Evolutionary conservation across 2,797 vertebrate genomes (phyloP), one percentile per base, ranked within the genome.

Genomic region (Propithecus deckenii): DNA sequence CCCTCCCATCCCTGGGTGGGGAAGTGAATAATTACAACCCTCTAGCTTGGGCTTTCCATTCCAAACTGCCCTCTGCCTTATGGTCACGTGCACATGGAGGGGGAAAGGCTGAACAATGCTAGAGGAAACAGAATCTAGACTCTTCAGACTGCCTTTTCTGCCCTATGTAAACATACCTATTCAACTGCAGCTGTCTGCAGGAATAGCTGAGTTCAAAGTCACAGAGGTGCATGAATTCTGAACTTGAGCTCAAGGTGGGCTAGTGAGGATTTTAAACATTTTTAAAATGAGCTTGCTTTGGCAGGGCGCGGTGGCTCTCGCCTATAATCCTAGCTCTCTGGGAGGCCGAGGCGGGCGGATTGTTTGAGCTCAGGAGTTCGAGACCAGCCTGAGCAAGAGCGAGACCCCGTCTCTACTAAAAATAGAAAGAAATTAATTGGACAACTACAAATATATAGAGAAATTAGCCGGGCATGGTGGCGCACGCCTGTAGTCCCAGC

Each of bases 101-200:
- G 50, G 23, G 30, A 35, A 50, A n/a, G 90, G 97, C 97, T 93
- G 95, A 98, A 97, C 94, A 98, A 97, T 89, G 90, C 76, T 95
- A 96, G 96, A 97, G 98, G 98, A 98, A 98, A 98, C 95, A 97
- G 98, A 98, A 98, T 98, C 67, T 96, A 76, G 94, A 96, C 95
- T 94, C 96, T 97, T 93, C 55, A 50, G 84, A 74, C 91, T 79
- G 97, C 96, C 97, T 95, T 96, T 93, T 98, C 88, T 97, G 97
- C 79, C 65, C 85, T 85, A 50, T 59, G 87, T 98, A 98, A 98
- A 98, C 97, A 98, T 50, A 67, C 91, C 97, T 93, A 92, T 74
- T 88, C 95, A 96, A 50, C 76, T 78, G 95, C 97, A 98, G 98
- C 98, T 98, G 98, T 94, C 96, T 96, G 96, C 97, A 97, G 98